Conservation (phyloP, 2,113 vertebrate genomes). For the Mus spicilegus region DNA sequence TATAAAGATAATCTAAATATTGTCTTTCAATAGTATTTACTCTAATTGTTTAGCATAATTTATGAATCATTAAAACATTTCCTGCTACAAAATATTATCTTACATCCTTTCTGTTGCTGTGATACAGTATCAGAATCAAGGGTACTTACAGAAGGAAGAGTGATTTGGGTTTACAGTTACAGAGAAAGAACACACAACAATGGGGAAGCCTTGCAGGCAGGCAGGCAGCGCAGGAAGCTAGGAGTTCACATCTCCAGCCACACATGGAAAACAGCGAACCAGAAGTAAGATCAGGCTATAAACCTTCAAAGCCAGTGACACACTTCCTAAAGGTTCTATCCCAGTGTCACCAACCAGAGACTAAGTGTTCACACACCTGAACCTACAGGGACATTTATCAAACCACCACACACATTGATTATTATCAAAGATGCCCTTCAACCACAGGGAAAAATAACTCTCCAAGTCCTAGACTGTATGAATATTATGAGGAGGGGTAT, state of each 20-base stretch:
- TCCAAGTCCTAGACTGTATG: not conserved
- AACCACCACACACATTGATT: not conserved
- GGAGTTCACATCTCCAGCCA: not conserved
- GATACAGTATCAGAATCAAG: not conserved
- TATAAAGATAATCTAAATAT: not conserved
- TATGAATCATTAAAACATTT: constrained; percentile 25
- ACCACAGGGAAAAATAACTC: not conserved
- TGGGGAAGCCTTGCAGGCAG: not conserved
- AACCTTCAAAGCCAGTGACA: not conserved
- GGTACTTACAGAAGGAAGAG: not conserved
- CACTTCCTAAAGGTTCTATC: not conserved
- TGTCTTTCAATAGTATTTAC: constrained; percentile 28
- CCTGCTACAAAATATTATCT: constrained; percentile 53
- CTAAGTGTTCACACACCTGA: not conserved
- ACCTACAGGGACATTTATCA: not conserved
- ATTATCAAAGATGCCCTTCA: not conserved
- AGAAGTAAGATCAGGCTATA: not conserved
- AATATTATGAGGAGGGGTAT: not conserved
- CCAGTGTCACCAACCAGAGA: not conserved
- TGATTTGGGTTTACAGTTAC: not conserved
- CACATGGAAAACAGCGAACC: not conserved
- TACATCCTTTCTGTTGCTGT: not conserved
- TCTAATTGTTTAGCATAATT: constrained; percentile 18
- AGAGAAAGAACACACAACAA: not conserved
- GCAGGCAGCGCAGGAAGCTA: not conserved